Evolutionary conservation across 2,888 invertebrate genomes (phyloP), one percentile per base, ranked within the genome.

Genomic region (Muscina levida): DNA sequence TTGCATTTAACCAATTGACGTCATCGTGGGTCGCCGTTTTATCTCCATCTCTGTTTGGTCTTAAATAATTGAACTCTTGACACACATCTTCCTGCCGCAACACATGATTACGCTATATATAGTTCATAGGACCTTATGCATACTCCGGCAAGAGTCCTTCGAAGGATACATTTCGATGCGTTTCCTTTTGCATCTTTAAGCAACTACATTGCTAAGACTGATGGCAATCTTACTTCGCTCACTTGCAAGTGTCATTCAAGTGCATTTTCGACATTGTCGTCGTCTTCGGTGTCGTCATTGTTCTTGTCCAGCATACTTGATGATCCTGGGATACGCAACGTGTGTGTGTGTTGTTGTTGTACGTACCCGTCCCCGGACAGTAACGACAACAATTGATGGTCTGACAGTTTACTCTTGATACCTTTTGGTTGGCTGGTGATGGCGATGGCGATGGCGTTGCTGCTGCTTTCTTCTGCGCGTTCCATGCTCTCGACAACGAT

Each of bases 1-100:
- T 42, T 56, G 42, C 46, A 11, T 71, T 71, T 76, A 74, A 8
- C n/a, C 66, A 74, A 68, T 72, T 74, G 73, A 56, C 59, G 59
- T 74, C 53, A 59, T 74, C 66, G 53, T 22, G 53, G 42, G 39
- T 56, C 53, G 13, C 42, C 46, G 2, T 62, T 74, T 71, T 80
- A 68, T 73, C 42, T 72, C 53, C 39, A 8, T 31, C 42, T 48
- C 31, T 31, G 39, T 15, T 70, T 76, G 31, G 31, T 31, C 77
- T 76, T 62, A 83, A 79, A 77, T 56, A 79, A 75, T 73, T 82
- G 71, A 74, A 79, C 74, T 66, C 74, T 82, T 75, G 70, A 72
- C 79, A 72, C 70, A 75, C 42, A 70, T 72, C 44, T 72, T 31
- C 48, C 44, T 59, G 56, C 70, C 62, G 31, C 31, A 31, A 31